Evolutionary conservation across 2,797 vertebrate species (phyloP), one percentile per base, ranked within the genome.

Genomic region (Acanthurus lineatus): DNA sequence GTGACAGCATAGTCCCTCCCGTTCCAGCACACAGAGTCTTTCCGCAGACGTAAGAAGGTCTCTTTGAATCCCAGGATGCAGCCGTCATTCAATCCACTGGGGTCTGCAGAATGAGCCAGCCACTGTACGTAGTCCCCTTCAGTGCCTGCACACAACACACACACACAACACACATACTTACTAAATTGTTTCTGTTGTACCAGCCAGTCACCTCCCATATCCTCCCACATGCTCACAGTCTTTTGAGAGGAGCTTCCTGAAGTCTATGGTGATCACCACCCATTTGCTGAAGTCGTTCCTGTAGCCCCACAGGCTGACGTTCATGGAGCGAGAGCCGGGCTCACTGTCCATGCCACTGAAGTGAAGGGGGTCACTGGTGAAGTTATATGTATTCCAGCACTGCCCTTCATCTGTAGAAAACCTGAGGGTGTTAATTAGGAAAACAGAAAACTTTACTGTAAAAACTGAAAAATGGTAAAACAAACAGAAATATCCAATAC

Each of bases 331-430:
- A 2, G 97, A 97, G 8, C 98, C 98, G 0, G 98, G 97, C 84
- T 99, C 97, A 0, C 96, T 97, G 14, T 97, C 97, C 75, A 99
- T 93, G 0, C 97, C 97, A 0, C 96, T 97, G 85, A 98, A 98
- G 91, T 94, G 95, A 59, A 99, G 86, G 0, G 96, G 95, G 0
- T 97, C 95, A 2, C 38, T 58, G 53, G 96, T 95, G 91, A 99
- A 99, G 0, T 77, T 83, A 60, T 97, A 96, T 0, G 79, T 85
- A 14, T 96, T 93, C 97, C 97, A 99, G 85, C 97, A 98, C 79
- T 97, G 97, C 4, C 97, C 97, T 80, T 99, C 98, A 2, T 99
- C 97, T 22, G 96, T 96, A n/a, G 97, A 99, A 90, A 97, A 98
- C 91, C 97, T 99, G 88, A 83, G 2, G 15, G 28, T 1, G 40